Base-by-base conservation (phyloP, 1,140 invertebrate species). In the Drosophila takahashii region DNA sequence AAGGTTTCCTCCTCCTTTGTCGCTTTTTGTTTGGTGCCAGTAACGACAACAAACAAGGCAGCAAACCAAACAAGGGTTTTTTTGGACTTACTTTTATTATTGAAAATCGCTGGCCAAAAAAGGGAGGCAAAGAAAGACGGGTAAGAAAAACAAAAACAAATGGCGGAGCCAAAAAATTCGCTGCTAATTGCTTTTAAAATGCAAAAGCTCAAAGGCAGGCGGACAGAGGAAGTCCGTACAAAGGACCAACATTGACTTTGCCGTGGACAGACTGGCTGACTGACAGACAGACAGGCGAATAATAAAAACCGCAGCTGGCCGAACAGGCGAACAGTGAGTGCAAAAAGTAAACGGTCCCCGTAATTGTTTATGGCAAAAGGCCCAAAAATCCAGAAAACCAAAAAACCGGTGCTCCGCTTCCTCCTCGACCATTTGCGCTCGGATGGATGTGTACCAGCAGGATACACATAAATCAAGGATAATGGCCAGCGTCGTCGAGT, bases 121-220 rank as follows among this genome's bases (percentile, higher is more conserved):
- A 41, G 29, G 16, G 29, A 26, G 16, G 13, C 22, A 27, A 47
- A 44, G 22, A 22, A 59, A 51, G 52, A 39, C 8, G 53, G 41
- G 52, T 51, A 83, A 64, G 74, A 74, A 60, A 74, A 83, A 77
- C 69, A 81, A 87, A 83, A 87, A 79, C 61, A 86, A 76, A 48
- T 32, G 52, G 48, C 70, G 62, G 26, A 41, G 62, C 70, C 83
- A 83, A 86, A 86, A 86, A 86, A 86, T 89, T 81, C 76, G 66
- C 83, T 87, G 83, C 83, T 87, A 87, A 87, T 87, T 87, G 83
- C 84, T 87, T 87, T 87, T 87, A 87, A 89, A 87, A 87, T 89
- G 83, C 79, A 86, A 86, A 87, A 83, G 83, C 79, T 73, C 52
- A 44, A 41, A 37, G 52, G 39, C 57, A 37, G 52, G 39, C 60